These are phyloP conservation scores for Trogon surrucura DNA, from an alignment of 2,113 vertebrate genomes.

Conservation along the genomic window DNA sequence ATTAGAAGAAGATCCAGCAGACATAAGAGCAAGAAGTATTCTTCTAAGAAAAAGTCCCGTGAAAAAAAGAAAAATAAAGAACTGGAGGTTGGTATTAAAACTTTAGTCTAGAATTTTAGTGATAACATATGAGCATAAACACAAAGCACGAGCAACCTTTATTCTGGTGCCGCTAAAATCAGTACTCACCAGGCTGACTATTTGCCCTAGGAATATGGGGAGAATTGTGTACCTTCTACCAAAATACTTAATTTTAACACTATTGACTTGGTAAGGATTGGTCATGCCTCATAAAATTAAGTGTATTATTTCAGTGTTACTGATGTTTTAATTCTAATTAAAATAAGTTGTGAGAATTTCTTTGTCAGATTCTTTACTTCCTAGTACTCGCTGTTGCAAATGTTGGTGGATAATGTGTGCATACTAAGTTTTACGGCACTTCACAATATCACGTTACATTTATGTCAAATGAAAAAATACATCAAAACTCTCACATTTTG, in stretches of 20 bases:
- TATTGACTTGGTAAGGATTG: not conserved
- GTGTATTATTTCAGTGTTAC: not conserved
- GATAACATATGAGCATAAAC: not conserved
- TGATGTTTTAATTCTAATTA: not conserved
- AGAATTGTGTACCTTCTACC: accelerated
- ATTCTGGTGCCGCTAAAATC: not conserved
- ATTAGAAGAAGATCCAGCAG: slow-evolving; percentile 42
- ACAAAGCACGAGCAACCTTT: not conserved
- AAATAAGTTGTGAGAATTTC: not conserved
- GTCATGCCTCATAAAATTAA: not conserved
- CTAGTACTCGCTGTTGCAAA: not conserved
- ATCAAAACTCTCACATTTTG: not conserved
- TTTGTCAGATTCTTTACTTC: not conserved
- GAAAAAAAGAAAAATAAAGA: slow-evolving; percentile 36
- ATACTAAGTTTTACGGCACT: not conserved
- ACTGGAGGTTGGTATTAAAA: slow-evolving; percentile 42
- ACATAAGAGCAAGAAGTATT: not conserved
- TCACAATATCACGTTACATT: not conserved
- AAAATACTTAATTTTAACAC: not conserved
- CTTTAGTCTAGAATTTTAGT: not conserved
- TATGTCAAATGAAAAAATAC: not conserved
- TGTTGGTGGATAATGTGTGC: not conserved
- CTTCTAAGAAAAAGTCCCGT: slow-evolving; percentile 36
- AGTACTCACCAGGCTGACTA: not conserved
- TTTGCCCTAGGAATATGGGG: not conserved